Base-by-base conservation (phyloP, 2,888 invertebrate species). In the Hypomecis atomaria region DNA sequence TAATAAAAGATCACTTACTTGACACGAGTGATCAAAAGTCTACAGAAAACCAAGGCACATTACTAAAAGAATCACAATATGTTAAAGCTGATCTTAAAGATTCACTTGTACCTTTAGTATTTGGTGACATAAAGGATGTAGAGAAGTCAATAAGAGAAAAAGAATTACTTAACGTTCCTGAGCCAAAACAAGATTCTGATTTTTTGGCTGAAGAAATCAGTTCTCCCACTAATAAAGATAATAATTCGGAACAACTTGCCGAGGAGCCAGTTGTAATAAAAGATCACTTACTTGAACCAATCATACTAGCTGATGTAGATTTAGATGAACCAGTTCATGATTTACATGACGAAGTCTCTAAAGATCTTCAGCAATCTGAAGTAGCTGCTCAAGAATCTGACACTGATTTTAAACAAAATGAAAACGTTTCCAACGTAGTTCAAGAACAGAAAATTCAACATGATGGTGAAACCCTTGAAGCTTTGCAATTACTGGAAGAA, bases 241-340 rank as follows among this genome's bases (percentile, higher is more conserved):
- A 33, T 38, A 38, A 23, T 23, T 9, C 50, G 38, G 38, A 13
- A 1, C 11, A 50, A 13, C 33, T 10, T 52, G 9, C 10, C n/a
- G 38, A 54, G 42, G 10, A 54, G 34, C 8, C 34, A 43, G 76
- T 78, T 43, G 73, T 81, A 63, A 78, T 81, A 53, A 80, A 82
- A 59, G 83, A 83, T 65, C 74, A 84, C 34, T 82, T 82, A 33
- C 77, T 86, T 69, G 80, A 88, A 43, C 81, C 87, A 64, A 65
- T 85, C 45, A 85, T 89, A 62, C 90, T 87, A 65, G 86, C 85
- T 63, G 77, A 83, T 52, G 69, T 80, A 43, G 73, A 81, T 43
- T 66, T 77, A 37, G 77, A 84, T 75, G 71, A 76, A 54, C 74
- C 78, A 11, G 74, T 79, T 6, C 65, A 74, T 60, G 69, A 74